Evolutionary conservation across 1,140 invertebrate genomes (phyloP).

Genomic region (Manduca sexta): DNA sequence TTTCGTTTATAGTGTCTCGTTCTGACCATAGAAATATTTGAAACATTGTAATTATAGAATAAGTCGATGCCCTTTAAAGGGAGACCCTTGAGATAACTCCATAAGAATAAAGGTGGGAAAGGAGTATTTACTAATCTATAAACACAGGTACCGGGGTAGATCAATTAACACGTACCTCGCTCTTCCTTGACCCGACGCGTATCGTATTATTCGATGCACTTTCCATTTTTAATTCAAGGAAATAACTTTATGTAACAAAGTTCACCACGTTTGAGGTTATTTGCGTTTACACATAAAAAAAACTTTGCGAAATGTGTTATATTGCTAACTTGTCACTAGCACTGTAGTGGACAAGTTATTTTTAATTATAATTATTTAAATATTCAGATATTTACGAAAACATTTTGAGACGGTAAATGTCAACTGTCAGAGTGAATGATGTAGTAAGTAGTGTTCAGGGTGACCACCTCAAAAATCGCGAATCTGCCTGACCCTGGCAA

Average conservation of each 20-base stretch:
- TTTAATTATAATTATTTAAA: constrained; percentile 14
- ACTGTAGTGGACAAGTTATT: constrained; percentile 60
- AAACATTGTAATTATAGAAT: too few relatives aligned
- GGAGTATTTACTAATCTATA: too few relatives aligned
- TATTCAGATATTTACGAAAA: constrained; percentile 3
- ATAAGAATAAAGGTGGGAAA: too few relatives aligned
- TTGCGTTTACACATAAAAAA: not conserved
- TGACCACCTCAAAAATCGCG: too few relatives aligned
- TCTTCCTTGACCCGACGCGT: constrained; percentile 64
- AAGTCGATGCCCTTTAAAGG: not conserved
- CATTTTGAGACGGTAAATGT: not conserved
- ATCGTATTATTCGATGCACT: constrained; percentile 45
- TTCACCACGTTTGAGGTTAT: not conserved
- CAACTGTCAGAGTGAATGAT: too few relatives aligned
- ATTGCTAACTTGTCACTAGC: constrained; percentile 51
- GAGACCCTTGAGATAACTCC: too few relatives aligned
- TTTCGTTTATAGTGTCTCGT: too few relatives aligned
- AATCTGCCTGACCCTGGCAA: too few relatives aligned
- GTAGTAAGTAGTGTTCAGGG: too few relatives aligned
- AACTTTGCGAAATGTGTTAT: constrained; percentile 2
- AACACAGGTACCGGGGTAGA: too few relatives aligned
- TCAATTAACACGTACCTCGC: constrained; percentile 42
- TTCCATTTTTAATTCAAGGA: constrained; percentile 35
- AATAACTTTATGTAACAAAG: constrained; percentile 22
- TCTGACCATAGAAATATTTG: too few relatives aligned